Evolutionary conservation across 2,113 vertebrate genomes (phyloP), one percentile per base, ranked within the genome.

Genomic region (Trinectes maculatus): DNA sequence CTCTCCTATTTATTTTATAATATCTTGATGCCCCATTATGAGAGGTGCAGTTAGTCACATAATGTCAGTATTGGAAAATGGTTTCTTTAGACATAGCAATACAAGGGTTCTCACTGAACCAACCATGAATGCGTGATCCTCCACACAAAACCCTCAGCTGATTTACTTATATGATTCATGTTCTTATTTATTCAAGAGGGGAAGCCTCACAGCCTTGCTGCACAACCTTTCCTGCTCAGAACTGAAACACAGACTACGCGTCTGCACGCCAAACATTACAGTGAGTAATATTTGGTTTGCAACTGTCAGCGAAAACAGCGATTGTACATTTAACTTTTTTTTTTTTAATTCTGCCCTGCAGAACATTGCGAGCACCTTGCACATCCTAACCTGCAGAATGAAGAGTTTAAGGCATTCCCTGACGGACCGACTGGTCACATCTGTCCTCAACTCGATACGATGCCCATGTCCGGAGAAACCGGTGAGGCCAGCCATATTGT

Each of bases 271-370:
- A 22, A 10, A 11, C 26, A 36, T 16, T 13, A 0, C 4, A 15
- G 88, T 89, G 63, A 84, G 82, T 82, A n/a, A 11, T n/a, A 43
- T 25, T n/a, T n/a, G n/a, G n/a, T n/a, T n/a, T 21, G 5, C 18
- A 2, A 16, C 0, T 31, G 10, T 33, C 13, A 9, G 37, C 15
- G 9, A 7, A 28, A n/a, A 25, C 6, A 6, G 0, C n/a, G 7
- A 28, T 29, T 8, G 9, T 40, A 40, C 37, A 13, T 28, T 12
- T 29, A 22, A n/a, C n/a, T n/a, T n/a, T n/a, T n/a, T n/a, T n/a
- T n/a, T n/a, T n/a, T n/a, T n/a, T 58, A 1, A 4, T 3, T 75
- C 19, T 75, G 1, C 55, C 59, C 31, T 46, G 19, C 83, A 89
- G 88, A 37, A 46, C 36, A 0, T 66, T 26, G 22, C 75, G 48